These are phyloP conservation scores for Euplexia lucipara DNA, from an alignment of 2,888 invertebrate genomes.

Conservation along the genomic window DNA sequence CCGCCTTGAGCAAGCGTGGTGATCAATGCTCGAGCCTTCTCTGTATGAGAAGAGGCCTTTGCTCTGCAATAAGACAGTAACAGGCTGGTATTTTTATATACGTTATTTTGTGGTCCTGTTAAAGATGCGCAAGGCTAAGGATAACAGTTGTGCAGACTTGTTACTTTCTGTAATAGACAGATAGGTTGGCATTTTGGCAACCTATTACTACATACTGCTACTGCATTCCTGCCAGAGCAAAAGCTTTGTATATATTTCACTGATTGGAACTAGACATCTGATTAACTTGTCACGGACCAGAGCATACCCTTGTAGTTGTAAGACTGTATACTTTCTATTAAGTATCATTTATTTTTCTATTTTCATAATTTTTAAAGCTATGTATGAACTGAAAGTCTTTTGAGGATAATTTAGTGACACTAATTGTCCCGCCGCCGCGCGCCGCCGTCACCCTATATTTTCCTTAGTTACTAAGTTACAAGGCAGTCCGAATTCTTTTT, in stretches of 20 bases:
- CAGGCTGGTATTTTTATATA: too few relatives aligned
- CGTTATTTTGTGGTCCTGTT: slow-evolving; percentile 11
- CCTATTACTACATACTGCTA: slow-evolving; percentile 23
- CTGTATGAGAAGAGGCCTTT: too few relatives aligned
- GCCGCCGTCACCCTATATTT: slow-evolving; percentile 29
- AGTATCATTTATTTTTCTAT: background rate
- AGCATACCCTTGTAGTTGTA: slow-evolving; percentile 5
- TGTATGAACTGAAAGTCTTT: slow-evolving; percentile 12
- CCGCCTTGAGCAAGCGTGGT: too few relatives aligned
- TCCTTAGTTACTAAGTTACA: too few relatives aligned
- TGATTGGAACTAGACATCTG: slow-evolving; percentile 49
- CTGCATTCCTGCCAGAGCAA: slow-evolving; percentile 41
- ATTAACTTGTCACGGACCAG: slow-evolving; percentile 28
- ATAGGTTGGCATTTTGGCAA: slow-evolving; percentile 50
- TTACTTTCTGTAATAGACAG: slow-evolving; percentile 40
- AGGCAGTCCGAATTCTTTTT: too few relatives aligned
- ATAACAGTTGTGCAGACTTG: slow-evolving; percentile 44
- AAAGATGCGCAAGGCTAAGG: slow-evolving; percentile 23
- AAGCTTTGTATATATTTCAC: slow-evolving; percentile 43
- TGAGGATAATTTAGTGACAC: slow-evolving; percentile 7
- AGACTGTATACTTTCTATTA: background rate
- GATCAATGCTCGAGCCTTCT: too few relatives aligned
- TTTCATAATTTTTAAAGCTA: background rate
- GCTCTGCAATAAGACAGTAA: too few relatives aligned
- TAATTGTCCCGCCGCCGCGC: too few relatives aligned